Conservation (phyloP, 2,797 vertebrate genomes). For the Peromyscus eremicus region DNA sequence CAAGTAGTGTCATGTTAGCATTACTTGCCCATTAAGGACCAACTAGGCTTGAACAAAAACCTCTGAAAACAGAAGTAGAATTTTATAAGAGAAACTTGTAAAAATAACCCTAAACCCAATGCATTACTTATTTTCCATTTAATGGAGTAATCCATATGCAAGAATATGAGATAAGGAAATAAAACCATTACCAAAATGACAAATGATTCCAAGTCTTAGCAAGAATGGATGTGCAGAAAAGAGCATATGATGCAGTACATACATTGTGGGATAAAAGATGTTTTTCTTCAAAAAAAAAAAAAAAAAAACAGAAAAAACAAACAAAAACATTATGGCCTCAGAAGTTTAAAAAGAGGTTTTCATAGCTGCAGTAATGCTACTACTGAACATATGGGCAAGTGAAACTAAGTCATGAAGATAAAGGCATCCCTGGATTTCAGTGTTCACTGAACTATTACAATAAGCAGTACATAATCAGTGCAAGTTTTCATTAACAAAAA, state of each 20-base stretch:
- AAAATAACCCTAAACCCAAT: neutral
- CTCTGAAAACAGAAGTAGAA: neutral
- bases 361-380: neutral
- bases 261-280: too few relatives aligned
- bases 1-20: neutral
- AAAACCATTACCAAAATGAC: neutral
- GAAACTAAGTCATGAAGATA: neutral
- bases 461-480: neutral
- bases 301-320: neutral
- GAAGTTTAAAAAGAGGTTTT: neutral
- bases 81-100: neutral
- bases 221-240: too few relatives aligned
- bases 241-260: too few relatives aligned
- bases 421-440: neutral
- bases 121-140: neutral
- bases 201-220: too few relatives aligned
- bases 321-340: neutral
- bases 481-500: too few relatives aligned
- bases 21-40: too few relatives aligned
- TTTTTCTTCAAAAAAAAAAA: too few relatives aligned
- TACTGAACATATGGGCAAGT: neutral
- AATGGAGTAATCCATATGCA: neutral
- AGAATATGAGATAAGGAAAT: neutral
- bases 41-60: neutral
- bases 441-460: neutral